phyloP scores from a whole-genome alignment of 2,113 vertebrate genomes.

The Menidia beryllina region DNA sequence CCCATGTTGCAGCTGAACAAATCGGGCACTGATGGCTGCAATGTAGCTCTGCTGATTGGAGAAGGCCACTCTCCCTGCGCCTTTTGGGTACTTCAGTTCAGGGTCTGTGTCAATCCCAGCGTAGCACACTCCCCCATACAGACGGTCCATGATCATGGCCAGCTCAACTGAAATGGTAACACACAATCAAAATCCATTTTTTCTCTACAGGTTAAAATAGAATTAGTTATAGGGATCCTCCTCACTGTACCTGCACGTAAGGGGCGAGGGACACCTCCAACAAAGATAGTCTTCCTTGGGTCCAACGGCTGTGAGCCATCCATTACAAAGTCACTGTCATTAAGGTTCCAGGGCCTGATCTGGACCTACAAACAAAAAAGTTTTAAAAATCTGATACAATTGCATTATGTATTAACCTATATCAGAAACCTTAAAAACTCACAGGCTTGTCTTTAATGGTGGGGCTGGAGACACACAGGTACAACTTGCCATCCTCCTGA shows the following conservation, averaged over 20 bases:
- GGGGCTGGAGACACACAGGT: constrained; percentile 98
- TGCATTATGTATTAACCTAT: no score
- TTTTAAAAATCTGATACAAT: not conserved
- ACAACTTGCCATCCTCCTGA: constrained; percentile 98
- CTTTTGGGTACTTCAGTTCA: constrained; percentile 98
- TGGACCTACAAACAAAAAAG: constrained; percentile 86
- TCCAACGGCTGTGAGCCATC: constrained; percentile 98
- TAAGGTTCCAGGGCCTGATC: constrained; percentile 99
- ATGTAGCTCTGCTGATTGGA: constrained; percentile 99
- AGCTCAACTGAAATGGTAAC: constrained; percentile 89
- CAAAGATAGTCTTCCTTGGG: constrained; percentile 98
- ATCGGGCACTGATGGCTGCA: constrained; percentile 99
- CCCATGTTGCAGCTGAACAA: constrained; percentile 99
- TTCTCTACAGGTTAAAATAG: not conserved
- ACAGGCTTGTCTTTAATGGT: constrained; percentile 99
- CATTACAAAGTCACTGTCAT: constrained; percentile 99
- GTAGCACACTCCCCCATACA: constrained; percentile 98
- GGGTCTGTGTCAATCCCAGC: constrained; percentile 99
- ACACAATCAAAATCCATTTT: not conserved
- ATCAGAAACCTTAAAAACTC: constrained; percentile 22
- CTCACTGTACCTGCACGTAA: constrained; percentile 90
- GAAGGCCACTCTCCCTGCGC: constrained; percentile 97
- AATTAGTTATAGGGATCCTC: not conserved
- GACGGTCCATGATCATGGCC: constrained; percentile 99
- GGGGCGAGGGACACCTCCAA: constrained; percentile 97